A percentile compares a stretch with the other conserved stretches of the same genome.
Conservation (phyloP, 2,888 invertebrate genomes). For the Mechanitis mazaeus region DNA sequence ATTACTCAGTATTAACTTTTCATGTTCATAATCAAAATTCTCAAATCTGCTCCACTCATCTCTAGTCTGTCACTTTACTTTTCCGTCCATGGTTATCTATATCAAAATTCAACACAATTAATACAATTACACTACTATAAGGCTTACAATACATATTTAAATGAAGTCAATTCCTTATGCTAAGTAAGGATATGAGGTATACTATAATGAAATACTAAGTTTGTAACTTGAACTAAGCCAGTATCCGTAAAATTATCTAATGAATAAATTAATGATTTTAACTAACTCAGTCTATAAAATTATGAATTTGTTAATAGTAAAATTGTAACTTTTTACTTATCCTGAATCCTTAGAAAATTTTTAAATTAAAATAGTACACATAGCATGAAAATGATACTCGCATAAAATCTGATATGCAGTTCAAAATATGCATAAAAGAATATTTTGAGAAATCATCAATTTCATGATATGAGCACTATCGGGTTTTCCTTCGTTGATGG, state of each 20-base stretch:
- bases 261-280: neutral
- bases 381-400: slow-evolving; percentile 37
- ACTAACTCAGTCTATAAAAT: neutral
- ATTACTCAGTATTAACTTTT: slow-evolving; percentile 57
- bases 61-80: slow-evolving; percentile 52
- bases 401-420: slow-evolving; percentile 10
- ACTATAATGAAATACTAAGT: slow-evolving; percentile 14
- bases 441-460: neutral
- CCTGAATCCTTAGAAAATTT: slow-evolving; percentile 5
- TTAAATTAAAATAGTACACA: slow-evolving; percentile 40
- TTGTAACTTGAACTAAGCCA: too few relatives aligned
- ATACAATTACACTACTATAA: slow-evolving; percentile 19
- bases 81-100: slow-evolving; percentile 63
- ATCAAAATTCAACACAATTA: slow-evolving; percentile 34
- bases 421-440: slow-evolving; percentile 6
- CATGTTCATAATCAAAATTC: slow-evolving; percentile 42
- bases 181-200: neutral
- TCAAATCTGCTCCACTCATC: slow-evolving; percentile 30
- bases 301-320: neutral
- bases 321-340: slow-evolving; percentile 7
- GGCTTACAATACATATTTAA: slow-evolving; percentile 10
- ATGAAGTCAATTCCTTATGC: neutral
- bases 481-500: too few relatives aligned
- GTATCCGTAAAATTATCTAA: too few relatives aligned
- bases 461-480: slow-evolving; percentile 48